Conservation (phyloP, 2,888 invertebrate species). For the Drosophila diplacantha region DNA sequence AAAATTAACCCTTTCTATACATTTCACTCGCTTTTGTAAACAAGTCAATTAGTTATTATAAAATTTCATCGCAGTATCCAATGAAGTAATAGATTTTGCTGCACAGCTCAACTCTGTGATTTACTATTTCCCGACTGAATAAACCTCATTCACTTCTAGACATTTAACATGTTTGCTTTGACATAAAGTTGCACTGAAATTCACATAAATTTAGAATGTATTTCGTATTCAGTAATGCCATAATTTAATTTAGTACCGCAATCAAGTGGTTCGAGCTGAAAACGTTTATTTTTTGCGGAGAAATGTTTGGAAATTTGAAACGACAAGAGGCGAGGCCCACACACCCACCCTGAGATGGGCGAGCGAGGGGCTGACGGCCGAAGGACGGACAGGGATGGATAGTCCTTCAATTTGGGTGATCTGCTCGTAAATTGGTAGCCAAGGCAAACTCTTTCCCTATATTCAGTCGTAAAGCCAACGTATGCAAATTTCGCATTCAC, state of each 20-base stretch:
- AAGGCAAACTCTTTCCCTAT: conserved; percentile 41
- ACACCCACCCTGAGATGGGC: neutral
- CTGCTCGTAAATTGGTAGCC: conserved; percentile 53
- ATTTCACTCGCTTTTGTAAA: neutral
- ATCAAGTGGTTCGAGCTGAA: conserved; percentile 62
- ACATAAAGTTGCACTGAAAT: conserved; percentile 27
- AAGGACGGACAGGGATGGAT: conserved; percentile 25
- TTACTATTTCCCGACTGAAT: neutral
- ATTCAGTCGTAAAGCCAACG: conserved; percentile 65
- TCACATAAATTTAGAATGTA: conserved; percentile 38
- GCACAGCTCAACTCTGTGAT: neutral
- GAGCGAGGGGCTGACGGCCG: neutral
- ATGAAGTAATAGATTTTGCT: neutral
- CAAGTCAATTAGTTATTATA: neutral
- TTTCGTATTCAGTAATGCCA: conserved; percentile 50
- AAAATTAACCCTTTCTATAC: neutral
- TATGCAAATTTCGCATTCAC: conserved; percentile 70
- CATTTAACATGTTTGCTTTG: conserved; percentile 22
- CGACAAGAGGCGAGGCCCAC: conserved; percentile 37
- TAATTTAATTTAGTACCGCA: conserved; percentile 68
- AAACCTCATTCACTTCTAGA: conserved; percentile 9
- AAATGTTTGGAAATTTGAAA: conserved; percentile 55
- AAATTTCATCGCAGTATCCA: neutral
- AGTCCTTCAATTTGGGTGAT: conserved; percentile 59
- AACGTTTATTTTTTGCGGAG: conserved; percentile 45